These are phyloP conservation scores for Chamaetylas fuelleborni DNA, from an alignment of 2,113 vertebrate species.

Conservation along the genomic window DNA sequence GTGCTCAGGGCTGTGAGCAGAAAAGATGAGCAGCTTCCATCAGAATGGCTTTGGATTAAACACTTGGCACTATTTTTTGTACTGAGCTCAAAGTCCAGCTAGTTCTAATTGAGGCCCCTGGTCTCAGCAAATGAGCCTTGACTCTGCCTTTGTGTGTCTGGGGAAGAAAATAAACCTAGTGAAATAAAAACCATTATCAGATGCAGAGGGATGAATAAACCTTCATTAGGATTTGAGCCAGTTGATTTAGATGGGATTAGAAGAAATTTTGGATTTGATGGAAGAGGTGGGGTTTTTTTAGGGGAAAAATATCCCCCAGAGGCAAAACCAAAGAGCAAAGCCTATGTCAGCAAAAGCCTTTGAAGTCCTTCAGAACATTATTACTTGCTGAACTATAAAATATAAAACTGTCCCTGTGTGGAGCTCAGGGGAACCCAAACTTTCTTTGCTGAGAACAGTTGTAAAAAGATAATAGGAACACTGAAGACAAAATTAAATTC, in stretches of 20 bases:
- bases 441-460: background rate
- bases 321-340: conserved; percentile 9
- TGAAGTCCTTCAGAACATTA: conserved; percentile 10
- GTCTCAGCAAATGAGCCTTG: background rate
- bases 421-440: background rate
- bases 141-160: conserved; percentile 7
- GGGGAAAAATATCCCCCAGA: background rate
- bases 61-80: background rate
- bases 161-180: conserved; percentile 29
- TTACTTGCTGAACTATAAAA: background rate
- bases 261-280: conserved; percentile 36
- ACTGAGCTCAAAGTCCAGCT: background rate
- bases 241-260: conserved; percentile 46
- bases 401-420: background rate
- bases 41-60: conserved; percentile 3
- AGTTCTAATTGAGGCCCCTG: background rate
- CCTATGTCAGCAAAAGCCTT: background rate
- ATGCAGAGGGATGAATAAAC: conserved; percentile 34
- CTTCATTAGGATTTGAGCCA: conserved; percentile 31
- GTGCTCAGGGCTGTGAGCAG: background rate
- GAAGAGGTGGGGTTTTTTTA: background rate
- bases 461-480: conserved; percentile 10
- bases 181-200: conserved; percentile 48
- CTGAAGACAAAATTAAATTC: background rate
- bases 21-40: conserved; percentile 2